Conservation (phyloP, 2,113 vertebrate species). For the Crypturellus undulatus region DNA sequence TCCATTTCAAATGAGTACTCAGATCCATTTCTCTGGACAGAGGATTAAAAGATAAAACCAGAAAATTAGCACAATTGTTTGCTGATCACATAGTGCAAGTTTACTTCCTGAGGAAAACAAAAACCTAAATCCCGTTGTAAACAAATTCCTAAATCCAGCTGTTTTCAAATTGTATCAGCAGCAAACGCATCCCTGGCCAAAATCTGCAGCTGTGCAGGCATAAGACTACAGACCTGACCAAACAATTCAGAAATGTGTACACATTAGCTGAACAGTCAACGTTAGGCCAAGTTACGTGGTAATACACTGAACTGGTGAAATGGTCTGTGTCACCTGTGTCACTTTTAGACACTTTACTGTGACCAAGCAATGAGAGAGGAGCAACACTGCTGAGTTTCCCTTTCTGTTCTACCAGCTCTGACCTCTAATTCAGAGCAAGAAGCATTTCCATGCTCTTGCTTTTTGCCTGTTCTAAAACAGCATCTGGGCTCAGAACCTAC, state of each 20-base stretch:
- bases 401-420: no score
- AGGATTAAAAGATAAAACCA: not conserved
- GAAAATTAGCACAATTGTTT: not conserved
- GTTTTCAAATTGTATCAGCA: not conserved
- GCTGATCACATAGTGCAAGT: not conserved
- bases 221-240: not conserved
- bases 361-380: not conserved
- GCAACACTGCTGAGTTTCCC: no score
- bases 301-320: not conserved
- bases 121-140: not conserved
- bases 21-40: not conserved
- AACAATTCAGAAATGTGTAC: not conserved
- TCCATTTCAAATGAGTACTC: not conserved
- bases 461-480: no score
- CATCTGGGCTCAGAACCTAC: not conserved
- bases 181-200: not conserved
- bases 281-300: not conserved
- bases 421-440: no score
- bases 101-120: not conserved
- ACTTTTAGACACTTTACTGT: not conserved
- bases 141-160: not conserved
- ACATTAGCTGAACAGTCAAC: not conserved
- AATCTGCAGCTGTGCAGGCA: not conserved
- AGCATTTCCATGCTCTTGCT: no score
- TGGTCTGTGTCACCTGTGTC: no score